Conservation (phyloP, 2,888 invertebrate species). For the Ophion obscuratus region DNA sequence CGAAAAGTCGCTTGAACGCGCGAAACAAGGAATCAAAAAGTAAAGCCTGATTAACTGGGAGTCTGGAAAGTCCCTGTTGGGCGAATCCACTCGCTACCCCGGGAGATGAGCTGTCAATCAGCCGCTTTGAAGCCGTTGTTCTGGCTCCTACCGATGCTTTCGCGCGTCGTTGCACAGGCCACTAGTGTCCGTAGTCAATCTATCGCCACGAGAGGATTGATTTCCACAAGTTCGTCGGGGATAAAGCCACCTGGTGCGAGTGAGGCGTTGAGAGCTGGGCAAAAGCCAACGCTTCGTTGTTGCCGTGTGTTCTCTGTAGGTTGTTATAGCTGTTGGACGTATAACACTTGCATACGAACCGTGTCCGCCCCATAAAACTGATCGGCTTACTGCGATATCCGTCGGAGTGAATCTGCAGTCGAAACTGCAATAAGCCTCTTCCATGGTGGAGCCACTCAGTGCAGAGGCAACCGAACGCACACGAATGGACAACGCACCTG, state of each 20-base stretch:
- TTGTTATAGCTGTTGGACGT: background rate
- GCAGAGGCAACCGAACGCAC: slow-evolving; percentile 2
- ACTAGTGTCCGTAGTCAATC: slow-evolving; percentile 39
- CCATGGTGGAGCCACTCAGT: slow-evolving; percentile 20
- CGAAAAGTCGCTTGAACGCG: background rate
- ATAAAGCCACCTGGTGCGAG: slow-evolving; percentile 69
- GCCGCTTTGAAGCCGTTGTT: slow-evolving; percentile 31
- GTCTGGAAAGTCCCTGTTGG: background rate
- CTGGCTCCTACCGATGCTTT: slow-evolving; percentile 27
- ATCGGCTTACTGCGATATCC: slow-evolving; percentile 42
- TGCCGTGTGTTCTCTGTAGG: background rate
- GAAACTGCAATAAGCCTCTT: slow-evolving; percentile 40
- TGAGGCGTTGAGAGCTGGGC: slow-evolving; percentile 57
- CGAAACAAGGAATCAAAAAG: background rate
- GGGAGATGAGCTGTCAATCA: slow-evolving; percentile 53
- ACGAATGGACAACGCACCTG: slow-evolving; percentile 1
- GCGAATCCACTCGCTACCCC: slow-evolving; percentile 13
- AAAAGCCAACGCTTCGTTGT: slow-evolving; percentile 50
- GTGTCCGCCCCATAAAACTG: slow-evolving; percentile 37
- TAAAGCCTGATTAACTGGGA: background rate
- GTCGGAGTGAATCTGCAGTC: slow-evolving; percentile 31
- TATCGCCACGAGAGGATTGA: slow-evolving; percentile 56
- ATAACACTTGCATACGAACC: slow-evolving; percentile 18
- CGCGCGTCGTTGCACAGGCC: slow-evolving; percentile 30
- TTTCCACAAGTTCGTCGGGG: slow-evolving; percentile 64